Base-by-base conservation (phyloP, 2,888 invertebrate genomes). In the Hypercompe scribonia region DNA sequence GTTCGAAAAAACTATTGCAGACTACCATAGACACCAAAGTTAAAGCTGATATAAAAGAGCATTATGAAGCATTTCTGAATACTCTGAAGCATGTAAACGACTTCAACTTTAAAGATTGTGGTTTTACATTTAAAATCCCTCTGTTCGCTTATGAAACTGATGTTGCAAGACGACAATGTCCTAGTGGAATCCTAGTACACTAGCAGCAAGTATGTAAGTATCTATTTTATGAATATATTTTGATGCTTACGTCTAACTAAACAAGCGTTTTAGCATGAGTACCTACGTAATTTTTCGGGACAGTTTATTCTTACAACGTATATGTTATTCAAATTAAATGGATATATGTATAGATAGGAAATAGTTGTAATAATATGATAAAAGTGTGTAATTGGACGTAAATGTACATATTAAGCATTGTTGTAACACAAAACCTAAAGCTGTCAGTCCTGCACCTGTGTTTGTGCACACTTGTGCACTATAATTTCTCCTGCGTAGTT, bases 1-100 rank as follows among this genome's bases (percentile, higher is more conserved):
- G 4, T 90, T 88, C 50, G 85, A 86, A 34, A 78, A 86, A 24
- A 89, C 86, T 70, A 78, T 84, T 0, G 79, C 77, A 34, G 84
- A 88, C 31, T 78, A 78, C 70, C 76, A 84, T 21, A 86, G 78
- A 72, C 66, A 73, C 1, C 89, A 84, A 84, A 69, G 80, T 86
- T 73, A 82, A 84, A 0, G 82, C 71, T 0, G 89, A 88, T 39
- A 82, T 75, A 68, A 69, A 82, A 13, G 24, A 69, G 21, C 90
- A 88, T 72, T 88, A 80, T 64, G 50, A 83, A 42, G 79, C 81
- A 8, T 90, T 90, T 36, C 34, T 67, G 24, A 46, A 77, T 1
- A 64, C 34, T 18, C 28, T 70, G 8, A 65, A 54, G 65, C 54
- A 70, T 54, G 18, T 70, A 1, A 70, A 70, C 54, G 65, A 28